phyloP scores from a whole-genome alignment of 2,797 vertebrate genomes.

The Ficedula albicollis region DNA sequence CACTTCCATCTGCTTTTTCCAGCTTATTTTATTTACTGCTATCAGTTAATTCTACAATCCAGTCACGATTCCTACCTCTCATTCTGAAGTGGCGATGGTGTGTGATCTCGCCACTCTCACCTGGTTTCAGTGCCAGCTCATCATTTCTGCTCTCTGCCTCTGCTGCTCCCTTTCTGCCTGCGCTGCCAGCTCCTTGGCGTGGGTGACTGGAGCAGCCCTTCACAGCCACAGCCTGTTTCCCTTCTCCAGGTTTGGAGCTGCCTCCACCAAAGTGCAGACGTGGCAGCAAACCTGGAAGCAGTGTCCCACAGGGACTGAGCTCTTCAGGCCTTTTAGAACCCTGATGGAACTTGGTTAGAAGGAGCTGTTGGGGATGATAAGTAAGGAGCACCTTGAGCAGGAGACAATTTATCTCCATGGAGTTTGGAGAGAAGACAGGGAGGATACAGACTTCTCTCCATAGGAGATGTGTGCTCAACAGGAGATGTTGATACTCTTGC shows the following conservation, averaged over 20 bases:
- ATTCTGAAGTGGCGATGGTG: not conserved
- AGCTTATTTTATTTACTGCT: slow-evolving; percentile 9
- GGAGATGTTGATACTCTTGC: not conserved
- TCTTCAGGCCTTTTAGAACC: not conserved
- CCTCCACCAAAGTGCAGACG: rapidly evolving
- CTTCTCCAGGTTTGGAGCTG: not conserved
- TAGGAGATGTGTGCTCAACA: not conserved
- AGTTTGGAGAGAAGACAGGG: not conserved
- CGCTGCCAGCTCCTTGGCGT: not conserved
- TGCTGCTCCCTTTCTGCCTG: not conserved
- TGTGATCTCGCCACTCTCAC: not conserved
- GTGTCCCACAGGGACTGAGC: not conserved
- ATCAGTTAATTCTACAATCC: not conserved
- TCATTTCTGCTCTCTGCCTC: not conserved
- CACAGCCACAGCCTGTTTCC: not conserved
- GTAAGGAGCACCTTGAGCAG: not conserved
- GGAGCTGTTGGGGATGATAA: not conserved
- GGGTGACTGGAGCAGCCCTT: not conserved
- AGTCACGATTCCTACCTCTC: not conserved
- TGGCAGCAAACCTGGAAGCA: not conserved
- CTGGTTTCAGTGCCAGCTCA: not conserved
- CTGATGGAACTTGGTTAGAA: not conserved
- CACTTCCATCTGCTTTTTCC: slow-evolving; percentile 28
- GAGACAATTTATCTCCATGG: not conserved
- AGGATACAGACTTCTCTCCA: not conserved